Percentiles rank a stretch among this genome's conserved stretches.
Evolutionary conservation across 2,113 vertebrate species (phyloP).

Genomic region (Hyperoodon ampullatus): DNA sequence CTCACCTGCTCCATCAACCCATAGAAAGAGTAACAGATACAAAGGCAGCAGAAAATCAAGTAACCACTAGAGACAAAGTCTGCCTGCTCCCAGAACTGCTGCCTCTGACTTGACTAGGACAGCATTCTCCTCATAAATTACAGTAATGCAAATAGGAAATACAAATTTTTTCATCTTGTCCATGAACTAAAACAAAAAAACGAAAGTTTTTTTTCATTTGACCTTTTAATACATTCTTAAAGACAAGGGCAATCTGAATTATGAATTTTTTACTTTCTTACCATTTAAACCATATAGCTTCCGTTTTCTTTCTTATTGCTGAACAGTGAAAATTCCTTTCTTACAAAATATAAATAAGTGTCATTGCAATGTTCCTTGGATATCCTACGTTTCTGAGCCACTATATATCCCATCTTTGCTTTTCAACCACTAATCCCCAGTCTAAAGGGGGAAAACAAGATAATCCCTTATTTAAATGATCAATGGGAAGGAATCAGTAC

Average conservation of each 20-base stretch:
- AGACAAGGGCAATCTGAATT: background rate
- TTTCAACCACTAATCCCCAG: conserved; percentile 78
- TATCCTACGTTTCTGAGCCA: conserved; percentile 53
- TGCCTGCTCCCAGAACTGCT: background rate
- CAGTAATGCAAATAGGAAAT: background rate
- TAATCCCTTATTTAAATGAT: conserved; percentile 83
- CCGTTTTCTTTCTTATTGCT: background rate
- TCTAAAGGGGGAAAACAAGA: conserved; percentile 78
- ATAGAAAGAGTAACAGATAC: background rate
- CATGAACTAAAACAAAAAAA: background rate
- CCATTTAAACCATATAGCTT: conserved; percentile 2
- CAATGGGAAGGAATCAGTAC: conserved; percentile 74
- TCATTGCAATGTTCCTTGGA: conserved; percentile 29
- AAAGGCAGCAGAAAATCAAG: background rate
- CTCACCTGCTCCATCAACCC: background rate
- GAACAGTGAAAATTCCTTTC: conserved; percentile 49
- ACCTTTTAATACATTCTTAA: background rate
- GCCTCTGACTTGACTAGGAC: background rate
- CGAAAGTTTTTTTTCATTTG: background rate
- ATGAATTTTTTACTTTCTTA: background rate
- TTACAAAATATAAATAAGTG: background rate
- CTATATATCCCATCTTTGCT: conserved; percentile 55
- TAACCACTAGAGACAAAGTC: background rate
- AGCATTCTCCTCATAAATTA: background rate
- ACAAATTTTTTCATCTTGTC: background rate